These are phyloP conservation scores for Octonoba sinensis DNA, from an alignment of 2,888 invertebrate genomes.

Conservation along the genomic window DNA sequence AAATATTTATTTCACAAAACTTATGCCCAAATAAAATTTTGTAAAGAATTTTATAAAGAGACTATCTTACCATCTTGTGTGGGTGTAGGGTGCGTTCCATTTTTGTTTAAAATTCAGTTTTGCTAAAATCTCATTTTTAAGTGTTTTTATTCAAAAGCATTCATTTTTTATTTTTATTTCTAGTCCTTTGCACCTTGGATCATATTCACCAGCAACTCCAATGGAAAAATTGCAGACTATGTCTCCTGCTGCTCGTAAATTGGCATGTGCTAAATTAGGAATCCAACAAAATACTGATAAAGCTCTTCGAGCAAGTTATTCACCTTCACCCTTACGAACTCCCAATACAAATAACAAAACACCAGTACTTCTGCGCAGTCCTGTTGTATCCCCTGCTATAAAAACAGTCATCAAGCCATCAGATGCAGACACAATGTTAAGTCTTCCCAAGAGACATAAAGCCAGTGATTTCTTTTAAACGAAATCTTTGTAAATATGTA, in stretches of 20 bases:
- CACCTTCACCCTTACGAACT: slow-evolving; percentile 73
- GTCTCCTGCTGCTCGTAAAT: slow-evolving; percentile 93
- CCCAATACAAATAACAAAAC: slow-evolving; percentile 63
- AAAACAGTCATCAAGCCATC: slow-evolving; percentile 73
- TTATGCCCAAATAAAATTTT: no score
- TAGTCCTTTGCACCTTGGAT: slow-evolving; percentile 74
- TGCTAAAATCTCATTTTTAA: no score
- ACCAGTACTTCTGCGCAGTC: slow-evolving; percentile 68
- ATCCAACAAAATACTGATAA: slow-evolving; percentile 75
- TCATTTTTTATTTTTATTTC: slow-evolving; percentile 65
- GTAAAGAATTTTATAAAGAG: no score
- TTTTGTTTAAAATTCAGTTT: no score
- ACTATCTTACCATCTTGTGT: no score
- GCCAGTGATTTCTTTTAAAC: slow-evolving; percentile 84
- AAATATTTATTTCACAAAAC: no score
- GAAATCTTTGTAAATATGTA: slow-evolving; percentile 10
- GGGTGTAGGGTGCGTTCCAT: no score
- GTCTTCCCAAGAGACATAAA: slow-evolving; percentile 74
- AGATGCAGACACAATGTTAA: slow-evolving; percentile 71
- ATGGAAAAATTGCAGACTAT: slow-evolving; percentile 88
- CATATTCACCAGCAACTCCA: slow-evolving; percentile 71
- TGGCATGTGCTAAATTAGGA: slow-evolving; percentile 81
- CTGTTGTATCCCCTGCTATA: slow-evolving; percentile 67
- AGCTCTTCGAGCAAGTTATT: slow-evolving; percentile 75
- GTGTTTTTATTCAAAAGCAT: no score